Evolutionary conservation across 2,113 vertebrate genomes (phyloP).

Genomic region (Antennarius striatus): DNA sequence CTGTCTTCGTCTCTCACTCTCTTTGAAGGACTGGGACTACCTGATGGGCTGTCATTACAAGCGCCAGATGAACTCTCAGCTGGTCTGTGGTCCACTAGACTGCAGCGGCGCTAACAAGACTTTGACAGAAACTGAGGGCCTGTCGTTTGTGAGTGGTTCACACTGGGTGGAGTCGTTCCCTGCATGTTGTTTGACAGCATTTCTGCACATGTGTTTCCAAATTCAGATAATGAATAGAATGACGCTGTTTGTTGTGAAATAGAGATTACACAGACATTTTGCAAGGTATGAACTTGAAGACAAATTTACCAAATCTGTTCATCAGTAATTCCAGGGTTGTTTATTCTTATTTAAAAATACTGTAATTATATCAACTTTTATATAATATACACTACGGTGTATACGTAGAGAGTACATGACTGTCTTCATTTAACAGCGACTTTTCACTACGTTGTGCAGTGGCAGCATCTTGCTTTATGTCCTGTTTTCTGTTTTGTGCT

Average conservation of each 20-base stretch:
- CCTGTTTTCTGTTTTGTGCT: not conserved
- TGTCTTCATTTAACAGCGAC: too few relatives aligned
- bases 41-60: slow-evolving; percentile 91
- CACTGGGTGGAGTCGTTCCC: not conserved
- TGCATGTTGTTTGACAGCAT: not conserved
- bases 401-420: too few relatives aligned
- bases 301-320: too few relatives aligned
- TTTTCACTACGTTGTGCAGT: not conserved
- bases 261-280: too few relatives aligned
- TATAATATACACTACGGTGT: too few relatives aligned
- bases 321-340: too few relatives aligned
- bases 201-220: not conserved
- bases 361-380: too few relatives aligned
- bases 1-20: not conserved
- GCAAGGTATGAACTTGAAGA: too few relatives aligned
- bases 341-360: too few relatives aligned
- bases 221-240: too few relatives aligned
- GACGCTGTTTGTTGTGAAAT: too few relatives aligned
- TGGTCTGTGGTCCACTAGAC: slow-evolving; percentile 70
- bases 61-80: slow-evolving; percentile 83
- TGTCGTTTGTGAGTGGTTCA: slow-evolving; percentile 43
- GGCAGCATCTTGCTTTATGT: not conserved
- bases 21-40: slow-evolving; percentile 92
- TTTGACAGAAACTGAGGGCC: slow-evolving; percentile 53
- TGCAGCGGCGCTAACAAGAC: slow-evolving; percentile 7